Base-by-base conservation (phyloP, 2,797 vertebrate genomes). In the Prunella strophiata region DNA sequence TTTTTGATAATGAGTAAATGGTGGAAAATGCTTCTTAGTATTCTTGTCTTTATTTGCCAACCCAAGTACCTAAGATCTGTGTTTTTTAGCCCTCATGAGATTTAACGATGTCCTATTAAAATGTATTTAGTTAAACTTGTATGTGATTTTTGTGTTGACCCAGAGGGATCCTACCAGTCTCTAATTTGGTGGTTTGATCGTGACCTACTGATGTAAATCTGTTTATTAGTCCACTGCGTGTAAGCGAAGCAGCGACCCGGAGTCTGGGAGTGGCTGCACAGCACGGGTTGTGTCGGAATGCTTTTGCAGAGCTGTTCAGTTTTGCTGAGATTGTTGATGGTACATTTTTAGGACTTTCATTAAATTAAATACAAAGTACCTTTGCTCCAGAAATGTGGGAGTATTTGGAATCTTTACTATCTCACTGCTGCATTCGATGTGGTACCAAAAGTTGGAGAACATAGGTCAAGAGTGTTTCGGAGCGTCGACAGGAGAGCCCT, bases 1-100 rank as follows among this genome's bases (percentile, higher is more conserved):
- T 99, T 99, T 99, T 99, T 99, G 98, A 99, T 99, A 99, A 98
- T 97, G 98, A 98, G 98, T 98, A 98, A 98, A 98, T 98, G 98
- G 98, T 98, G 98, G 97, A 98, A 98, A 98, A 98, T 98, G 98
- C 98, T 98, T 97, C 97, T 97, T 98, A 98, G 98, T 98, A 98
- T 98, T 97, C 98, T 98, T 98, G 98, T 98, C 97, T 98, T 98
- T 98, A 98, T 98, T 97, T 98, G 98, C 98, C 98, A 98, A 98
- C 96, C 97, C 96, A 97, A 97, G 96, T 97, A 96, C 96, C 96
- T 98, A 77, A 97, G 95, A 97, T 97, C 94, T 96, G 92, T 96
- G 93, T 45, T 94, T 94, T 95, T 92, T 94, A 96, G 95, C 93
- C 95, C 93, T 96, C 95, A 78, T 96, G 93, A 97, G 94, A 94